phyloP scores from a whole-genome alignment of 2,113 vertebrate species.

The Passer domesticus region DNA sequence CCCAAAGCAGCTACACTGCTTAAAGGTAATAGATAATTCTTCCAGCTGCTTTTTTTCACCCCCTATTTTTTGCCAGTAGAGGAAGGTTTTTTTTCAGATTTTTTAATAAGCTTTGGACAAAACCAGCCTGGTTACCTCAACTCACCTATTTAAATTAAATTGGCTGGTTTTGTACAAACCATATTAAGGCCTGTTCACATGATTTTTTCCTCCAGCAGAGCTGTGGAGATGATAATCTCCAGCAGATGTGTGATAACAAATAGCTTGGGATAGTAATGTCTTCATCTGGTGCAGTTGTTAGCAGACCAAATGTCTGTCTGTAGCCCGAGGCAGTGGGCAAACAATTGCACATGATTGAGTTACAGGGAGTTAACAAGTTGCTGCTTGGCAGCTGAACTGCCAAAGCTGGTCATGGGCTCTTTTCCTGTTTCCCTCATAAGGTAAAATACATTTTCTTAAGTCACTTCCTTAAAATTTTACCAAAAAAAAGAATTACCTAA shows the following conservation, averaged over 20 bases:
- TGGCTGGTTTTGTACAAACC: conserved; percentile 25
- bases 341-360: conserved; percentile 59
- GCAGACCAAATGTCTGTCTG: conserved; percentile 63
- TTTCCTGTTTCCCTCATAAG: not conserved
- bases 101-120: not conserved
- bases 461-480: not conserved
- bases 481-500: not conserved
- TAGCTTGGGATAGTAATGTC: conserved; percentile 67
- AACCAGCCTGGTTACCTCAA: conserved; percentile 16
- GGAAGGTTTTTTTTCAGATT: not conserved
- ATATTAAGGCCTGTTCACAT: not conserved
- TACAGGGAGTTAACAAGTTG: conserved; percentile 54
- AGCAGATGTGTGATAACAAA: conserved; percentile 69
- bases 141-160: conserved; percentile 61
- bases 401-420: not conserved
- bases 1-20: not conserved
- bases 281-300: conserved; percentile 64
- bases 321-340: conserved; percentile 46
- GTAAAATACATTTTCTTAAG: not conserved
- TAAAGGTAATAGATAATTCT: not conserved
- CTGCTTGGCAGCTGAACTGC: conserved; percentile 43
- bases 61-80: not conserved
- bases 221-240: conserved; percentile 63
- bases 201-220: conserved; percentile 52
- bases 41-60: not conserved